Evolutionary conservation across 2,797 vertebrate genomes (phyloP).

Genomic region (Clarias pachynema): DNA sequence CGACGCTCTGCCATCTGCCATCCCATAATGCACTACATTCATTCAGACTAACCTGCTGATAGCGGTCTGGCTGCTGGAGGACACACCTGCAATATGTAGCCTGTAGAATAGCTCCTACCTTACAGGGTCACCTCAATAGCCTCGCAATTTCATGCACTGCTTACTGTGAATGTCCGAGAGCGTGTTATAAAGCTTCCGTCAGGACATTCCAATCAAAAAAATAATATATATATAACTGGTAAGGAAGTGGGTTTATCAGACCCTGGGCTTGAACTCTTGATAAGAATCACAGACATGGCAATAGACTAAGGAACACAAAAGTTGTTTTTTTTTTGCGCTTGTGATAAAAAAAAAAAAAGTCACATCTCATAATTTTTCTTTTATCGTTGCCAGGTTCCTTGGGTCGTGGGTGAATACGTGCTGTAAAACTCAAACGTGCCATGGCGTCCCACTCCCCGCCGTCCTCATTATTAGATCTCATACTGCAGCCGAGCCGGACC

Average conservation of each 20-base stretch:
- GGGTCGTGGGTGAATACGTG: slow-evolving; percentile 48
- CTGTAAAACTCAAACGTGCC: slow-evolving; percentile 29
- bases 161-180: slow-evolving; percentile 21
- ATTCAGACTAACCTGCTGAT: slow-evolving; percentile 46
- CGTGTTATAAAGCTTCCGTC: slow-evolving; percentile 10
- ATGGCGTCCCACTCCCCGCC: slow-evolving; percentile 44
- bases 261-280: not conserved
- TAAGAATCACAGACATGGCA: not conserved
- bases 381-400: slow-evolving; percentile 40
- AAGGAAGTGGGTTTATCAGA: slow-evolving; percentile 12
- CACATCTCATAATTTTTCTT: not conserved
- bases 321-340: not conserved
- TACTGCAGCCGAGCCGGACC: slow-evolving; percentile 24
- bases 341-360: not conserved
- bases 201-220: slow-evolving; percentile 23
- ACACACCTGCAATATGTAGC: slow-evolving; percentile 24
- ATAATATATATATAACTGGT: not conserved
- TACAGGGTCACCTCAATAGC: slow-evolving; percentile 36
- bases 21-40: slow-evolving; percentile 51
- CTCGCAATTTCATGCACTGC: slow-evolving; percentile 37
- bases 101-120: slow-evolving; percentile 23
- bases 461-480: not conserved
- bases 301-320: not conserved
- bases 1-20: slow-evolving; percentile 44
- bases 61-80: slow-evolving; percentile 26